Base-by-base conservation (phyloP, 35 echinoderm and acorn worm genomes). In the Chiridota heheva region DNA sequence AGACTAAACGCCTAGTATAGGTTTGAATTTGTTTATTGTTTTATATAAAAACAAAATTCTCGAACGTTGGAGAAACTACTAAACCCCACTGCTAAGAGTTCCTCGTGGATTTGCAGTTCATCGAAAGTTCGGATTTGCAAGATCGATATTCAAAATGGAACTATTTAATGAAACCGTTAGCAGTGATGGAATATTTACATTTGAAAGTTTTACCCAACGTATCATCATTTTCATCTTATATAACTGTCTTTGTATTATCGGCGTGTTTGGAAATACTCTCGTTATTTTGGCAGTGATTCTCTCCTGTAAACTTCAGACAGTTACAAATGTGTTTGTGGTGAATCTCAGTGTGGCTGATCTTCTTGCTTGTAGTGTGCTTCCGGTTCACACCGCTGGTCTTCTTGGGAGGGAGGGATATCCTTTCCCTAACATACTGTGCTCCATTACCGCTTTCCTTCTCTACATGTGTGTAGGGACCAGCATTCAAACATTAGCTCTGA, bases 321-420 rank as follows among this genome's bases (percentile, higher is more conserved):
- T 81, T 22, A 88, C 86, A 3, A 88, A 88, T 40, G 86, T 81
- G 7, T 88, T 81, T 35, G 86, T 88, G 4, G 86, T 88, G 3
- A 88, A 80, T 44, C 64, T 88, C 33, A 81, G 76, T 18, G 63
- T 79, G 36, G 60, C 86, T 3, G 86, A 88, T 33, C 37, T 81
- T 36, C 27, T 88, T 12, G 81, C 73, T 26, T 71, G 63, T 31
- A 25, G 56, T n/a, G 42, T 48, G 24, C 44, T 88, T 38, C 49
- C 86, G 13, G 68, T 53, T 31, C 69, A 76, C n/a, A 68, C 69
- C 2, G 86, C 60, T 15, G 76, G 62, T 15, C 45, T 88, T 7
- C 56, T 88, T 4, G 36, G 38, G 27, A 20, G 13, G 5, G 29
- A 53, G n/a, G 49, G 53, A 20, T 81, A 28, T 36, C 77, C 77